These are phyloP conservation scores for Dromiciops gliroides DNA, from an alignment of 2,113 vertebrate species.

Conservation along the genomic window DNA sequence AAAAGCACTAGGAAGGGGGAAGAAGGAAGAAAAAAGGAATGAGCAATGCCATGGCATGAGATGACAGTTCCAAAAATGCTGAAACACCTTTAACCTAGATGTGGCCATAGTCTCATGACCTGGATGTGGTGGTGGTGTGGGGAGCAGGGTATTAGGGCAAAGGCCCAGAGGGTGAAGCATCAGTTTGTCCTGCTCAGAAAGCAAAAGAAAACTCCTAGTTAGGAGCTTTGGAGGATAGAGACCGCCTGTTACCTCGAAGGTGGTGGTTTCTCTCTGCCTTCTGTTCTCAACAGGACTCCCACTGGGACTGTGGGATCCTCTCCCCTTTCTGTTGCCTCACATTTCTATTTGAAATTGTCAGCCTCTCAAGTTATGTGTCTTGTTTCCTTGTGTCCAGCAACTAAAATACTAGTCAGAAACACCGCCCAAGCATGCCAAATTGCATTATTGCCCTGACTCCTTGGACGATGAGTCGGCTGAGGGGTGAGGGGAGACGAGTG, in stretches of 20 bases:
- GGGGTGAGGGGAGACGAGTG: background rate
- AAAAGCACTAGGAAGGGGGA: constrained; percentile 86
- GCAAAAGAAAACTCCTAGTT: background rate
- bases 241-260: background rate
- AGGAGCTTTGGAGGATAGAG: background rate
- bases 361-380: background rate
- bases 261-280: background rate
- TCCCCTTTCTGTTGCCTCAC: background rate
- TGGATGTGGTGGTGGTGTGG: background rate
- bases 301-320: background rate
- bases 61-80: constrained; percentile 37
- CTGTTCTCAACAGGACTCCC: background rate
- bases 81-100: background rate
- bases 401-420: background rate
- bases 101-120: background rate
- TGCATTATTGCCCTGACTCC: background rate
- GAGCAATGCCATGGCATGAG: background rate
- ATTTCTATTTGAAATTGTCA: background rate
- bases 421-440: background rate
- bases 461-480: background rate
- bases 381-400: background rate
- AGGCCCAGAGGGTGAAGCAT: background rate
- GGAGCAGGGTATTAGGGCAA: too few species aligned
- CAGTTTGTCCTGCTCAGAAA: background rate
- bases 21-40: constrained; percentile 11